phyloP scores from a whole-genome alignment of 2,888 invertebrate species.

The Himalopsyche kuldschensis region DNA sequence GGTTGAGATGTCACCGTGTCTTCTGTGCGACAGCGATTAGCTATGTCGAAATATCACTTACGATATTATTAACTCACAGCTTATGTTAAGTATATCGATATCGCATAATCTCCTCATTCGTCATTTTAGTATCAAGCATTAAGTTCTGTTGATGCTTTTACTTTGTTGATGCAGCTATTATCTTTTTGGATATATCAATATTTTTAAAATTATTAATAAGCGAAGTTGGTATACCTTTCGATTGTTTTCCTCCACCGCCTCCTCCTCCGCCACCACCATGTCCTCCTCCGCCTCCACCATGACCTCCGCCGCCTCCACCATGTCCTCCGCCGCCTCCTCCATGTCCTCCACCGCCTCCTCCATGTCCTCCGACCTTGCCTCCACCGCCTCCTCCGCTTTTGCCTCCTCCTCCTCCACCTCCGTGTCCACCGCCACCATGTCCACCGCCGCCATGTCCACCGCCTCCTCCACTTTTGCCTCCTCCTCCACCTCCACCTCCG shows the following conservation, averaged over 20 bases:
- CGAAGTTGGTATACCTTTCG: slow-evolving; percentile 3
- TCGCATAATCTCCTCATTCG: too few species aligned
- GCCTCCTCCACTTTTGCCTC: neutral
- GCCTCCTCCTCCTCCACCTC: neutral
- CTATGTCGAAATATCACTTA: too few species aligned
- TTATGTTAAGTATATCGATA: too few species aligned
- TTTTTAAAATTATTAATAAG: neutral
- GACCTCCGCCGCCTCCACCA: neutral
- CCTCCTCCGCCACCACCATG: slow-evolving; percentile 4
- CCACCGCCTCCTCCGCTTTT: slow-evolving; percentile 7
- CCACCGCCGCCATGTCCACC: slow-evolving; percentile 13
- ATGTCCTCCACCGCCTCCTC: too few species aligned
- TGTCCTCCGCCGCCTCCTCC: slow-evolving; percentile 4
- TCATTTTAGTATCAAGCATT: too few species aligned
- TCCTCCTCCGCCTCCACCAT: neutral
- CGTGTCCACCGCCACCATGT: slow-evolving; percentile 1
- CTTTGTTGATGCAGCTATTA: neutral
- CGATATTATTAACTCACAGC: too few species aligned
- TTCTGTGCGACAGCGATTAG: too few species aligned
- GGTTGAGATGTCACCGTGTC: too few species aligned
- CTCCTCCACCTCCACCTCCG: slow-evolving; percentile 14
- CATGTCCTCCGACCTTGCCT: neutral
- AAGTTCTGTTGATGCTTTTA: too few species aligned
- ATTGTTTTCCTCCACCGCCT: slow-evolving; percentile 21
- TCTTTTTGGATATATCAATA: neutral